Evolutionary conservation across 2,888 invertebrate species (phyloP), one percentile per base, ranked within the genome.

Genomic region (Clepsis dumicolana): DNA sequence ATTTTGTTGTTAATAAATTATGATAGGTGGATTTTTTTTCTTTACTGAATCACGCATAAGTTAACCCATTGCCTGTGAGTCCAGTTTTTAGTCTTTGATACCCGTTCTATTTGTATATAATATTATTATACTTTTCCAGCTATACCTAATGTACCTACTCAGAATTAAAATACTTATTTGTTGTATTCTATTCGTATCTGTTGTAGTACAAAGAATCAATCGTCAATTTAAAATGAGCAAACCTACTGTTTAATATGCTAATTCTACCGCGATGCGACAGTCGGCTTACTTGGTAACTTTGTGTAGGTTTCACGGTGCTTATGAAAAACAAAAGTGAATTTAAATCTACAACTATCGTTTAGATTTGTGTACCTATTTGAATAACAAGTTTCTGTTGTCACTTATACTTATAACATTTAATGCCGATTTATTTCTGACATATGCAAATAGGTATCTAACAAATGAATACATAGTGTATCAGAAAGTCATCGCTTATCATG

Each of bases 321-420:
- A 57, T 52, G 62, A 57, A 67, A 67, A 63, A 56, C 56, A 67
- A 67, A 61, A 67, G 67, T 63, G 56, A 56, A 32, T 67, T 56
- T 24, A 54, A 67, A 62, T 35, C 18, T 5, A 29, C 38, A 27
- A 54, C 35, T 48, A 54, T 54, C 44, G 21, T 21, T 24, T 25
- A 21, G 35, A 27, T 50, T 57, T 59, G 21, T 48, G 10, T 59
- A 57, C 57, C 48, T 56, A 48, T 48, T 64, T 48, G 16, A 32
- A 56, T 64, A 64, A 21, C 48, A 44, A 64, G 24, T 48, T n/a
- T 32, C 12, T 16, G 16, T 2, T 48, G 50, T 18, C 32, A 38
- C 38, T 48, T 57, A 35, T 41, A 38, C 38, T 48, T 57, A 35
- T 41, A 54, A 44, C 54, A 48, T 18, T 21, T n/a, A 44, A 16